Evolutionary conservation across 2,797 vertebrate species (phyloP), one percentile per base, ranked within the genome.

Genomic region (Nyctalus aviator): DNA sequence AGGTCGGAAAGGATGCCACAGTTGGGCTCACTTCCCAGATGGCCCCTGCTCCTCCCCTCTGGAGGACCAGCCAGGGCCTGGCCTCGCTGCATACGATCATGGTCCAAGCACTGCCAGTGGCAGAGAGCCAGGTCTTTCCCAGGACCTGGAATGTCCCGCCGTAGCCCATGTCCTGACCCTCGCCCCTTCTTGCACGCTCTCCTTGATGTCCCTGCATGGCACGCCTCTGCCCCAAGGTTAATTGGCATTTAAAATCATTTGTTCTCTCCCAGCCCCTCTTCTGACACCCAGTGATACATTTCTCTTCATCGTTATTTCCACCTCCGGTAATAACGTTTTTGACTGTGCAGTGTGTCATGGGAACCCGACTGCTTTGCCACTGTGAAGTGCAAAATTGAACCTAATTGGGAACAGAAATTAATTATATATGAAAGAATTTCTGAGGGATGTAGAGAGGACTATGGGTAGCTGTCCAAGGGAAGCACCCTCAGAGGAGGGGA

Each of bases 351-450:
- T 17, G 27, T 79, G 86, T 77, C 95, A 25, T 3, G 9, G 92
- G 59, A 90, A 50, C 73, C 27, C 73, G 78, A 66, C 44, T 41
- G 57, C 64, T 90, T 82, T 86, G 46, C 83, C 83, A 91, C 71
- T 6, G 18, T 1, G 14, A 83, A 88, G 71, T 35, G 17, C 71
- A 91, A 78, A 86, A 84, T 66, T 76, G 48, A 93, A 76, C 76
- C 84, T 79, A 92, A 88, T 90, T 92, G 73, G 79, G 76, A 88
- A 71, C 55, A 84, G 95, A 95, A 90, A 86, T 84, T 91, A 89
- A 91, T 95, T 96, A 84, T 20, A 85, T 53, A 41, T 84, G 68
- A 76, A 83, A 64, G 83, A 57, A 84, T 93, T 71, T 96, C 79
- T 87, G 86, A 92, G 79, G 76, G 35, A n/a, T n/a, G 1, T 30